A percentile compares a stretch with the other conserved stretches of the same genome.
Conservation (phyloP, 2,888 invertebrate species). For the Agrotis segetum region DNA sequence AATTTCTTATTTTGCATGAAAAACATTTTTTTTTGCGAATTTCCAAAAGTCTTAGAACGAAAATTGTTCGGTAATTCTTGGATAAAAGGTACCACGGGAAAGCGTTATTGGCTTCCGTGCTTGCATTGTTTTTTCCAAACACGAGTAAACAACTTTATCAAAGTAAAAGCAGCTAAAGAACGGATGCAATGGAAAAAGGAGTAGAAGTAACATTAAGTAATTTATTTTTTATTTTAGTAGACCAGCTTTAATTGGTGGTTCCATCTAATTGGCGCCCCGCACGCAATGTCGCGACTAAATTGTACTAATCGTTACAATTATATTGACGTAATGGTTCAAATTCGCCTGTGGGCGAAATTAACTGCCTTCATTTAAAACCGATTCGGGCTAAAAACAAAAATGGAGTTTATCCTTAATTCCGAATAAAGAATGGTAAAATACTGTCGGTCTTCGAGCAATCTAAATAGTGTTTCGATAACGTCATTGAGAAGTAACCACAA, state of each 20-base stretch:
- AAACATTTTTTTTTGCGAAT: too few relatives aligned
- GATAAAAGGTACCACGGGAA: neutral
- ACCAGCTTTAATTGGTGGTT: conserved; percentile 77
- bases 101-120: conserved; percentile 23
- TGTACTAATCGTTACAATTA: conserved; percentile 81
- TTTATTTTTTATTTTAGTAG: conserved; percentile 77
- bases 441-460: conserved; percentile 31
- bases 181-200: conserved; percentile 49
- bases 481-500: conserved; percentile 16
- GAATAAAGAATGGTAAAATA: conserved; percentile 60
- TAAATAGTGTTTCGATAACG: conserved; percentile 14
- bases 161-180: conserved; percentile 30
- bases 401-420: conserved; percentile 65
- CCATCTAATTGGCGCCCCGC: conserved; percentile 77
- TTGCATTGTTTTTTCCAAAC: conserved; percentile 28
- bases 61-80: too few relatives aligned
- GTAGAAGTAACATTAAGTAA: conserved; percentile 59
- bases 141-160: conserved; percentile 9
- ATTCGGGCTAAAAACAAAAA: conserved; percentile 71
- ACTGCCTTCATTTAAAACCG: conserved; percentile 80
- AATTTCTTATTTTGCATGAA: too few relatives aligned
- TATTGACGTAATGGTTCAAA: conserved; percentile 78
- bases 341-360: conserved; percentile 82
- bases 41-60: too few relatives aligned
- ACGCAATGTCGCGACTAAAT: conserved; percentile 84